Conservation (phyloP, 35 echinoderm and acorn worm species). For the Chiridota heheva region DNA sequence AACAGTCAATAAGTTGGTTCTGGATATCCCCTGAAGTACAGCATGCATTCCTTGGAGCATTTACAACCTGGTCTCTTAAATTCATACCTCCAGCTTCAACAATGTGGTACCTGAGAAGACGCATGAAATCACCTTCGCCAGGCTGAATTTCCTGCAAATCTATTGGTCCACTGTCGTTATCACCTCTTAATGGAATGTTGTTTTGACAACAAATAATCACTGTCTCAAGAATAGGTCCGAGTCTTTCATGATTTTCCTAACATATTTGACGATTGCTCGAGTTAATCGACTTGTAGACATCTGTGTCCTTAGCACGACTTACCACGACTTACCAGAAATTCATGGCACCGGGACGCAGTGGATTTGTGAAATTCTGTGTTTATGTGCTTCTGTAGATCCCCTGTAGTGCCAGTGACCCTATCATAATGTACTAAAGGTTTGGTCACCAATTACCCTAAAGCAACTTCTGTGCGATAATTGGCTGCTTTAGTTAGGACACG, state of each 20-base stretch:
- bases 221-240: not conserved
- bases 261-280: not conserved
- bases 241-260: not conserved
- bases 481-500: not conserved
- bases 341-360: not conserved
- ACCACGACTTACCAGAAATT: not conserved
- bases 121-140: not conserved
- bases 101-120: not conserved
- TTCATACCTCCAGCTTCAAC: not conserved
- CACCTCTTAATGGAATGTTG: not conserved
- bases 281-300: slow-evolving; percentile 2
- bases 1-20: not conserved
- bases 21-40: not conserved
- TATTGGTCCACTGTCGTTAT: not conserved
- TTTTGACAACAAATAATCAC: slow-evolving; percentile 2
- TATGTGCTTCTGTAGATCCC: not conserved
- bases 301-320: not conserved
- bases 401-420: not conserved
- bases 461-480: not conserved
- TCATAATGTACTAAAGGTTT: not conserved
- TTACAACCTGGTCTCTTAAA: not conserved
- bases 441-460: not conserved
- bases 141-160: not conserved
- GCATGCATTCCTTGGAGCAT: not conserved
- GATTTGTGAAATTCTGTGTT: not conserved